Base-by-base conservation (phyloP, 1,140 invertebrate species). In the Cryptotermes secundus region DNA sequence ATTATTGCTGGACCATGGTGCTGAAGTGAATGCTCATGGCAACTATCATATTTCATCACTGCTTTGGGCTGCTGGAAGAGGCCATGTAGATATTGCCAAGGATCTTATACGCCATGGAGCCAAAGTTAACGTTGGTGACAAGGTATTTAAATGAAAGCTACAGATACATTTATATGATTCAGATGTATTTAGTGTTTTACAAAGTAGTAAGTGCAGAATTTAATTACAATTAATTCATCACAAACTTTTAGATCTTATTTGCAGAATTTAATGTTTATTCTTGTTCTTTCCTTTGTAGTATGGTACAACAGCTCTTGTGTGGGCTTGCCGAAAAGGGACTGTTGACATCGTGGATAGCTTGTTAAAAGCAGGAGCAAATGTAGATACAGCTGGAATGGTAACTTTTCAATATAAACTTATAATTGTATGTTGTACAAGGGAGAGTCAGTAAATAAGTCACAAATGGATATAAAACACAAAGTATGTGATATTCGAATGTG, bases 1-100 rank as follows among this genome's bases (percentile, higher is more conserved):
- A 49, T 89, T 97, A 84, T 90, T 99, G n/a, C 89, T 99, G 83
- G 94, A 97, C 81, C 93, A 94, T 86, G 96, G 96, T 79, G 98
- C 98, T 1, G 97, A 99, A 89, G 95, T 97, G 12, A 99, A 99
- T 91, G 95, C 97, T 16, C 97, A 98, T 88, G 98, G 98, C 85
- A 98, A 99, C 90, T 98, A 97, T 91, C 96, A 98, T 89, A 96
- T 99, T 88, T 96, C 97, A 24, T 97, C 97, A 3, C 89, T 99
- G 84, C 92, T 98, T 42, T 99, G 98, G 97, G 97, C 98, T 19
- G 93, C 97, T 4, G 99, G 98, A 0, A 91, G 98, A 86, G 97
- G 97, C 19, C 94, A 97, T 90, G 92, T 93, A 31, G 94, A 96
- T 86, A 97, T 99, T 86, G 97, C 97, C 3, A 93, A 94, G 87